Conservation (phyloP, 2,888 invertebrate genomes). For the Polyploca ridens region DNA sequence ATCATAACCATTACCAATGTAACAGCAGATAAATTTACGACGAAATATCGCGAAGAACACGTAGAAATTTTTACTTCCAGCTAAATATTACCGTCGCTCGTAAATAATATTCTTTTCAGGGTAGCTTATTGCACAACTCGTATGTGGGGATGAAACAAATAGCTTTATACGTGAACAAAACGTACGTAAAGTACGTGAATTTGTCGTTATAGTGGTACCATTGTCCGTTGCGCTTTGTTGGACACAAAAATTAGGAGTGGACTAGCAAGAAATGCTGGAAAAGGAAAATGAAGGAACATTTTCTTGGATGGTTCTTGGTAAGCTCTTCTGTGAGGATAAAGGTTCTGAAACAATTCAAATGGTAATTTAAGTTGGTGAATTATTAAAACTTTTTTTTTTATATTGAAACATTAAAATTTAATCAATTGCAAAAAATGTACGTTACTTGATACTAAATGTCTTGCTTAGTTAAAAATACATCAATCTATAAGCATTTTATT, state of each 20-base stretch:
- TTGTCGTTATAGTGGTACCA: conserved; percentile 58
- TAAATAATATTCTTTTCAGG: conserved; percentile 82
- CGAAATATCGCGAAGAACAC: conserved; percentile 56
- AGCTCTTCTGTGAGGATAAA: neutral
- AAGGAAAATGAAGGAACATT: neutral
- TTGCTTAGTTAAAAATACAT: no score
- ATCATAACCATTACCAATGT: conserved; percentile 74
- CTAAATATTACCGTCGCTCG: conserved; percentile 75
- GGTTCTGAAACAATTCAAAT: neutral
- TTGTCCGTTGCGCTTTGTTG: conserved; percentile 72
- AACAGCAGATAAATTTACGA: conserved; percentile 76
- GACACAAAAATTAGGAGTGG: conserved; percentile 53
- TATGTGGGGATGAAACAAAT: conserved; percentile 70
- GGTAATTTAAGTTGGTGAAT: neutral
- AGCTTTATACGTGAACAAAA: conserved; percentile 58
- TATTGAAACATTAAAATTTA: no score
- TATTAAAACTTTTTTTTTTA: no score
- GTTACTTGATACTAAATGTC: no score
- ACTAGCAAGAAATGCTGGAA: neutral
- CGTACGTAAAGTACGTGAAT: conserved; percentile 57
- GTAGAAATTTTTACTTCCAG: conserved; percentile 74
- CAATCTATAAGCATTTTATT: no score
- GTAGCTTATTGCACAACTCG: conserved; percentile 70
- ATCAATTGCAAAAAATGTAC: no score
- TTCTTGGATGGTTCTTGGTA: neutral